Conservation (phyloP, 92 coral and sea anemone genomes). For the Parazoanthus atlanticus region DNA sequence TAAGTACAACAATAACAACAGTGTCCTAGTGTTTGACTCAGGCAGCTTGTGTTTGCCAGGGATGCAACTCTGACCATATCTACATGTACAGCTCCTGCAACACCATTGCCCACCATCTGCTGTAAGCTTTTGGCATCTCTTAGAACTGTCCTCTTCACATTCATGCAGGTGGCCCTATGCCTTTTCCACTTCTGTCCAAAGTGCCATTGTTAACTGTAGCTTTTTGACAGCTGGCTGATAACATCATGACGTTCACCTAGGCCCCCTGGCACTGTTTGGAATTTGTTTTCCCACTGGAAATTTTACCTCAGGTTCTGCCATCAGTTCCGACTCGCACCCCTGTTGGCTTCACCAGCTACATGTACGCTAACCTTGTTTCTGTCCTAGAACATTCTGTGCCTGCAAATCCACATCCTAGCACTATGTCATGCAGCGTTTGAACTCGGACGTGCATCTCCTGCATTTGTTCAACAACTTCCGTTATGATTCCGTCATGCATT, state of each 20-base stretch:
- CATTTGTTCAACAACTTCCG: not conserved
- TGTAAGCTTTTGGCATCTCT: conserved; percentile 32
- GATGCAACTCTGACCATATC: not conserved
- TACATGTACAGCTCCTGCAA: not conserved
- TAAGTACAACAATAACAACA: not conserved
- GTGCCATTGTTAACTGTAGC: not conserved
- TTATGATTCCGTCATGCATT: conserved; percentile 14
- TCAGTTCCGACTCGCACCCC: no score
- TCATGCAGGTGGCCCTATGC: not conserved
- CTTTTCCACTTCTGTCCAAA: not conserved
- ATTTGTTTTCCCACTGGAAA: no score
- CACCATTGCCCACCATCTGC: conserved; percentile 14
- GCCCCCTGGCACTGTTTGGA: conserved; percentile 22
- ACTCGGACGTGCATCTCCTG: conserved; percentile 6
- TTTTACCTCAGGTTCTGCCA: no score
- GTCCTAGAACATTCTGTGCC: not conserved
- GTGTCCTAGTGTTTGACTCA: not conserved
- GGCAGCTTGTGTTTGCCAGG: not conserved
- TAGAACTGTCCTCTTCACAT: not conserved
- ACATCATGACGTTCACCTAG: not conserved
- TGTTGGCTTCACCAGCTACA: not conserved
- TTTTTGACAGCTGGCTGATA: not conserved
- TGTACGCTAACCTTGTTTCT: no score
- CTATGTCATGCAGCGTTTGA: conserved; percentile 7
- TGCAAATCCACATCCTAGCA: not conserved